Evolutionary conservation across 2,113 vertebrate species (phyloP).

Genomic region (Amazona vittata): DNA sequence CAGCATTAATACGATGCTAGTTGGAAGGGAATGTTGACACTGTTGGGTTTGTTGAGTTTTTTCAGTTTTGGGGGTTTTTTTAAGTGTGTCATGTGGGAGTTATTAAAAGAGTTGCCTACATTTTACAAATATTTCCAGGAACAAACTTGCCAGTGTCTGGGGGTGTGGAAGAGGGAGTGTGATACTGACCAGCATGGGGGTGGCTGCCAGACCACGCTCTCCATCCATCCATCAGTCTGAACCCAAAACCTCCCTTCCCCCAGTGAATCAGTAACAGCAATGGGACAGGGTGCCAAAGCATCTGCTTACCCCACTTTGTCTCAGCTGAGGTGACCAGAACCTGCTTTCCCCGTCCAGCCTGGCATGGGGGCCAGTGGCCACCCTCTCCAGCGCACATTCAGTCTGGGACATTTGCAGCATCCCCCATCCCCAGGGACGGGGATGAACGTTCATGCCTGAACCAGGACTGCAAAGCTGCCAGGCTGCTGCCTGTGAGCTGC

Average conservation of each 20-base stretch:
- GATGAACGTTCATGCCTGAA: neutral
- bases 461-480: neutral
- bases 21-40: neutral
- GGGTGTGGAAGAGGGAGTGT: neutral
- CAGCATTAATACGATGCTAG: neutral
- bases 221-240: neutral
- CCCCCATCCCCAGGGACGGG: neutral
- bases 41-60: neutral
- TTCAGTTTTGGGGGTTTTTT: neutral
- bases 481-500: neutral
- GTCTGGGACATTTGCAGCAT: neutral
- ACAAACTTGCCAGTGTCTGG: neutral
- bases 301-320: neutral
- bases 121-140: slow-evolving; percentile 45
- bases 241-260: neutral
- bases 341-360: neutral
- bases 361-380: too few relatives aligned
- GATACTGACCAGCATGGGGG: neutral
- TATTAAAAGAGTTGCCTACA: slow-evolving; percentile 32
- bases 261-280: neutral
- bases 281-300: neutral
- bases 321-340: neutral
- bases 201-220: neutral
- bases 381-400: accelerated
- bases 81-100: slow-evolving; percentile 10